A percentile compares a stretch with the other conserved stretches of the same genome.
Conservation (phyloP, 1,140 invertebrate species). For the Maniola jurtina region DNA sequence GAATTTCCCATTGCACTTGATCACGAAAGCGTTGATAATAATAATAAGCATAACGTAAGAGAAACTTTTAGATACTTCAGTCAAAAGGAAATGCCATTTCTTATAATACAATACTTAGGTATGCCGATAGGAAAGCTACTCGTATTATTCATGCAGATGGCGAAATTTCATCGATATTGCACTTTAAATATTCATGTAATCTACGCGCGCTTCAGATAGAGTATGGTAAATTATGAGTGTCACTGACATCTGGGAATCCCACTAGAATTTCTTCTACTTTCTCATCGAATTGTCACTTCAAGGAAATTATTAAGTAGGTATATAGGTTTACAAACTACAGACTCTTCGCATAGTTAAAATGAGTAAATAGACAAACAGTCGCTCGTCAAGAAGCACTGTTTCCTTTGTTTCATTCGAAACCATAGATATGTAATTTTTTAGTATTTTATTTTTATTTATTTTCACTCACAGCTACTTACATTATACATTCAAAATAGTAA, state of each 20-base stretch:
- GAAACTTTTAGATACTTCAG: too few species aligned
- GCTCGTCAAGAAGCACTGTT: background rate
- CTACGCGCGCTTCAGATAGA: background rate
- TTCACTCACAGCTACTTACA: too few species aligned
- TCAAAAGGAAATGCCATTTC: too few species aligned
- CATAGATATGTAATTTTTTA: too few species aligned
- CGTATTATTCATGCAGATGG: background rate
- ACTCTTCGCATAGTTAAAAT: background rate
- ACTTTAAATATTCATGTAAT: constrained; percentile 3
- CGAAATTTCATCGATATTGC: background rate
- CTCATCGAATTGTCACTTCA: background rate
- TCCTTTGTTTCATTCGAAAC: background rate
- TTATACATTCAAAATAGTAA: too few species aligned
- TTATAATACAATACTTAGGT: too few species aligned
- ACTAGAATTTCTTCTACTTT: background rate
- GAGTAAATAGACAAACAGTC: background rate
- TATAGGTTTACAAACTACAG: too few species aligned
- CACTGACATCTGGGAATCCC: background rate
- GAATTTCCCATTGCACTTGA: too few species aligned
- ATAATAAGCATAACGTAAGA: too few species aligned
- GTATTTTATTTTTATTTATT: too few species aligned
- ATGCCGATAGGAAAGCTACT: background rate
- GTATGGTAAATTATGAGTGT: background rate
- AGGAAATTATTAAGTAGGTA: too few species aligned
- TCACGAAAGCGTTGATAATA: too few species aligned